These are phyloP conservation scores for Apodemia hepburni DNA, from an alignment of 2,888 invertebrate genomes.

Conservation along the genomic window DNA sequence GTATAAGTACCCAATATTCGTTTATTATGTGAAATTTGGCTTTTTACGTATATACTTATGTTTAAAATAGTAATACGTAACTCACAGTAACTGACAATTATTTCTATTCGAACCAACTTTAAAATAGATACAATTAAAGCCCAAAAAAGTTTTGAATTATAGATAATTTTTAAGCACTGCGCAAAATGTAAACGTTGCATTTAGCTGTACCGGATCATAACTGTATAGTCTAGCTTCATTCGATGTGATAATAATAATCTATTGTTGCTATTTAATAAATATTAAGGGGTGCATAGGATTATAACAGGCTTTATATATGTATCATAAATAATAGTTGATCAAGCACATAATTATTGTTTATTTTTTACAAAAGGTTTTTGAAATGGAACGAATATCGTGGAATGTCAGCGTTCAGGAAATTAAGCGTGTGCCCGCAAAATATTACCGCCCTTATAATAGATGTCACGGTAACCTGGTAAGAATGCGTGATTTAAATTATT, in stretches of 20 bases:
- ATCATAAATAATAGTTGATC: background rate
- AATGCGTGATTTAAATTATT: conserved; percentile 13
- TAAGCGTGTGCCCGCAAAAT: conserved; percentile 15
- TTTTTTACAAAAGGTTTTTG: too few relatives aligned
- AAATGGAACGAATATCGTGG: conserved; percentile 14
- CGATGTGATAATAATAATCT: conserved; percentile 48
- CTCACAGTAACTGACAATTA: too few relatives aligned
- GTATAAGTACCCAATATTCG: too few relatives aligned
- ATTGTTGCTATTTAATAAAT: conserved; percentile 10
- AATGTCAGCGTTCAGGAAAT: conserved; percentile 15
- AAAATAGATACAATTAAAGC: too few relatives aligned
- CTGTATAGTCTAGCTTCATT: conserved; percentile 27
- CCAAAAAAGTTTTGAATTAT: too few relatives aligned
- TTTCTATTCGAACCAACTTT: too few relatives aligned
- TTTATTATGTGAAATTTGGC: too few relatives aligned
- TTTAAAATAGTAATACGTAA: too few relatives aligned
- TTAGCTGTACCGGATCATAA: background rate
- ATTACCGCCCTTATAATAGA: conserved; percentile 13
- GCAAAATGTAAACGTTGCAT: too few relatives aligned
- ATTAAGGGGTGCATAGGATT: background rate
- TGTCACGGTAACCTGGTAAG: conserved; percentile 8
- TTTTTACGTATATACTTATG: too few relatives aligned
- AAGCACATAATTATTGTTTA: background rate
- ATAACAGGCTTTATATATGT: background rate
- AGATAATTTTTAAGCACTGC: too few relatives aligned